These are phyloP conservation scores for Chironomus striatipennis DNA, from an alignment of 1,140 invertebrate genomes.

Conservation along the genomic window DNA sequence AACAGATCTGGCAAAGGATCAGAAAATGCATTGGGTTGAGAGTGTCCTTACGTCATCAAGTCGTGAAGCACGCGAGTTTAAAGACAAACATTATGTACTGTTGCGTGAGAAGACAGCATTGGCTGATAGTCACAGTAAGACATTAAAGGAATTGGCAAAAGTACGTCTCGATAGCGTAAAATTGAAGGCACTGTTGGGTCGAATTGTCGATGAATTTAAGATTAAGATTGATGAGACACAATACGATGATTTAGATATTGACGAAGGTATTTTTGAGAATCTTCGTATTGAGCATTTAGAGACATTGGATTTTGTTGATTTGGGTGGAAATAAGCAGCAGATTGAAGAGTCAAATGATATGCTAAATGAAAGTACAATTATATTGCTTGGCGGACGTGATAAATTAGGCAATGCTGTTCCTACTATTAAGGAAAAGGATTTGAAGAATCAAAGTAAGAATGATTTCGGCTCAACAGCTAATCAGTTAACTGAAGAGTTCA, in stretches of 20 bases:
- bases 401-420: background rate
- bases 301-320: background rate
- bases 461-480: too few species aligned
- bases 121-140: background rate
- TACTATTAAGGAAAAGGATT: too few species aligned
- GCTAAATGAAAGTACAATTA: background rate
- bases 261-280: background rate
- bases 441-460: too few species aligned
- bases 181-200: background rate
- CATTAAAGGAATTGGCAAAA: background rate
- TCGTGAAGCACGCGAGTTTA: background rate
- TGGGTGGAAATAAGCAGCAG: background rate
- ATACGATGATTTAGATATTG: background rate
- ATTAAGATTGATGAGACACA: background rate
- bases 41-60: constrained; percentile 33
- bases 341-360: background rate
- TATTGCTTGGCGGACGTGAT: background rate
- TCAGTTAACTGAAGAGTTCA: too few species aligned
- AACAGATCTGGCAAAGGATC: constrained; percentile 34
- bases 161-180: background rate
- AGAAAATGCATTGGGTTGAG: constrained; percentile 36
- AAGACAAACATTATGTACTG: background rate
- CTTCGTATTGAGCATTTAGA: background rate
- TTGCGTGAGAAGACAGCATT: background rate
- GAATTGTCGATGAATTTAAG: constrained; percentile 5